Conservation (phyloP, 2,888 invertebrate genomes). For the Ommatoiulus sabulosus region DNA sequence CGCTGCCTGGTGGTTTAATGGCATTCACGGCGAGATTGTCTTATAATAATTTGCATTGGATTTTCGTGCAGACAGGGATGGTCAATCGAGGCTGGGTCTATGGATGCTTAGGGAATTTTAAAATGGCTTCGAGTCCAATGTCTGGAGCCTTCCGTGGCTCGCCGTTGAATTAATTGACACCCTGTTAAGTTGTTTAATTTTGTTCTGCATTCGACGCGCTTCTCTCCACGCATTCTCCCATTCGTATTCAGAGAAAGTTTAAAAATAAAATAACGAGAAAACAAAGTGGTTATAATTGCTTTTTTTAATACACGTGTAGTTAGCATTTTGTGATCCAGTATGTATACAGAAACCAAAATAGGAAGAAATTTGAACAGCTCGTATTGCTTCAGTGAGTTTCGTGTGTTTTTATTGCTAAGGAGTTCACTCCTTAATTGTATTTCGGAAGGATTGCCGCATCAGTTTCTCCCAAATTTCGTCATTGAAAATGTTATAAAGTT, state of each 20-base stretch:
- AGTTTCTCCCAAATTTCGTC: no score
- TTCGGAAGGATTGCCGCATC: no score
- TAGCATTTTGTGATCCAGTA: no score
- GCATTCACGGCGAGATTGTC: neutral
- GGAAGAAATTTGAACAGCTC: no score
- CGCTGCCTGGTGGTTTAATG: neutral
- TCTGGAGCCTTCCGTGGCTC: neutral
- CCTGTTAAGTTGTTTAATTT: neutral
- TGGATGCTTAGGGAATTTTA: neutral
- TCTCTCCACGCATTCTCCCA: neutral
- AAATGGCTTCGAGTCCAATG: neutral
- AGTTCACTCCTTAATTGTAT: no score
- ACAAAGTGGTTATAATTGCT: no score
- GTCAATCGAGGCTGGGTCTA: neutral
- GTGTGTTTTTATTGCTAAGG: no score
- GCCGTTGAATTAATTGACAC: neutral
- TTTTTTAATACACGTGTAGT: no score
- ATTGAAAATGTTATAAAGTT: no score
- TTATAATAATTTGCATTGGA: neutral
- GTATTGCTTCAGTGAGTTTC: no score
- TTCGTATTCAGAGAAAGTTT: neutral
- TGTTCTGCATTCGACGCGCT: neutral
- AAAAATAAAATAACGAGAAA: no score
- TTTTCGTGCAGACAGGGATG: conserved; percentile 36
- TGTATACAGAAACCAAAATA: no score